Evolutionary conservation across 2,888 invertebrate genomes (phyloP), one percentile per base, ranked within the genome.

Genomic region (Melieria picta): DNA sequence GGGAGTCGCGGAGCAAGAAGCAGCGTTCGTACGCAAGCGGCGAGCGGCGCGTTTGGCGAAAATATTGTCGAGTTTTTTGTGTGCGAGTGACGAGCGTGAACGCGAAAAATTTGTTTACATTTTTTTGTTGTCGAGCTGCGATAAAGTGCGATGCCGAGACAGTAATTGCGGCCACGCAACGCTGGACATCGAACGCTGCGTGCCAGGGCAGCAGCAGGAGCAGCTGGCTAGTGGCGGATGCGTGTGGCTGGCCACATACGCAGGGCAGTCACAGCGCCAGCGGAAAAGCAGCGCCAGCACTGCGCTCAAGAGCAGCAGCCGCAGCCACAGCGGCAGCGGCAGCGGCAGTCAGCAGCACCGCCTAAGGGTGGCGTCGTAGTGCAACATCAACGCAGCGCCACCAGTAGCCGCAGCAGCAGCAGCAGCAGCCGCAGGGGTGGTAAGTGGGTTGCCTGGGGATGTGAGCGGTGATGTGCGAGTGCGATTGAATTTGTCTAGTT

Each of bases 21-120:
- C 47, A 3, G 58, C 55, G 30, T 46, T 11, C 30, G 69, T 65
- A 57, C 13, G 65, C 48, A 47, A 3, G 30, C 5, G 43, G 61
- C 57, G n/a, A n/a, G 56, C 6, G 9, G 62, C 47, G 16, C 11
- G 10, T 50, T 64, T 66, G 46, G 69, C 66, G 65, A 16, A 47
- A 50, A 48, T 58, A 42, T 66, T 66, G 69, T 58, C 47, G n/a
- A 55, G 52, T 69, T 67, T 60, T 58, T 74, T 72, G 66, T 65
- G 69, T 64, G 57, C 43, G 42, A 57, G 63, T 57, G 48, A 57
- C 42, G 63, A 50, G 2, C 45, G 10, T 10, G 43, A 60, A 60
- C 57, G 50, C 65, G 60, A 60, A 70, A 52, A 78, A 77, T 75
- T 78, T 78, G 78, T 78, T 78, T 78, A 78, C 78, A 77, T 78